Conservation (phyloP, 2,888 invertebrate genomes). For the Baronia brevicornis region DNA sequence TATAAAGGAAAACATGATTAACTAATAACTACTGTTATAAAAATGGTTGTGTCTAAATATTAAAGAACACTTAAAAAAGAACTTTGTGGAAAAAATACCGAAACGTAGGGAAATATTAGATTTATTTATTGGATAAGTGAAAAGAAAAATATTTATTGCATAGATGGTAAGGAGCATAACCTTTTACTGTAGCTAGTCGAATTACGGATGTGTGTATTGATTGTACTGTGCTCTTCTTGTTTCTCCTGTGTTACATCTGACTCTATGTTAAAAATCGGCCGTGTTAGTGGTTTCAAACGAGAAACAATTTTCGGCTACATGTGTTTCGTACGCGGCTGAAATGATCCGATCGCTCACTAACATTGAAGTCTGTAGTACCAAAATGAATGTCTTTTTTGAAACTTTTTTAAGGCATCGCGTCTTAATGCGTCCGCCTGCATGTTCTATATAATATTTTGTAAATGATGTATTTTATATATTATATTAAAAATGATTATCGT, state of each 20-base stretch:
- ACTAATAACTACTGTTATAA: constrained; percentile 58
- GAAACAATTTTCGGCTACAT: too few relatives aligned
- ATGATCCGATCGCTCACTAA: too few relatives aligned
- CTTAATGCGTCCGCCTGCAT: constrained; percentile 29
- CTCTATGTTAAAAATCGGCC: constrained; percentile 5
- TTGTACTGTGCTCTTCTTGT: constrained; percentile 26
- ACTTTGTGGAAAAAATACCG: constrained; percentile 49
- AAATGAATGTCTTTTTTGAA: constrained; percentile 57
- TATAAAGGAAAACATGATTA: constrained; percentile 34
- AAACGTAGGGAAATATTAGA: constrained; percentile 59
- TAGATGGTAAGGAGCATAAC: constrained; percentile 58
- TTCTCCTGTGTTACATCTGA: constrained; percentile 11
- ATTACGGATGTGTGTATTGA: constrained; percentile 26
- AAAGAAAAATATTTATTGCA: constrained; percentile 73
- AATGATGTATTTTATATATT: constrained; percentile 70
- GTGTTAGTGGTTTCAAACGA: too few relatives aligned
- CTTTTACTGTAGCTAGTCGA: constrained; percentile 62
- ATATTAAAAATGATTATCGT: constrained; percentile 49
- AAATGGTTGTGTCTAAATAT: constrained; percentile 69
- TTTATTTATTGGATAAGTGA: constrained; percentile 66
- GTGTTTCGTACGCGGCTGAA: too few relatives aligned
- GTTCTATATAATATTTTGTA: constrained; percentile 63
- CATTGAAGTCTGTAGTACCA: constrained; percentile 4
- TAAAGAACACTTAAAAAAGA: constrained; percentile 54
- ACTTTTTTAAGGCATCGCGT: constrained; percentile 48